Conservation (phyloP, 2,888 invertebrate genomes). For the Eutolmus rufibarbis region DNA sequence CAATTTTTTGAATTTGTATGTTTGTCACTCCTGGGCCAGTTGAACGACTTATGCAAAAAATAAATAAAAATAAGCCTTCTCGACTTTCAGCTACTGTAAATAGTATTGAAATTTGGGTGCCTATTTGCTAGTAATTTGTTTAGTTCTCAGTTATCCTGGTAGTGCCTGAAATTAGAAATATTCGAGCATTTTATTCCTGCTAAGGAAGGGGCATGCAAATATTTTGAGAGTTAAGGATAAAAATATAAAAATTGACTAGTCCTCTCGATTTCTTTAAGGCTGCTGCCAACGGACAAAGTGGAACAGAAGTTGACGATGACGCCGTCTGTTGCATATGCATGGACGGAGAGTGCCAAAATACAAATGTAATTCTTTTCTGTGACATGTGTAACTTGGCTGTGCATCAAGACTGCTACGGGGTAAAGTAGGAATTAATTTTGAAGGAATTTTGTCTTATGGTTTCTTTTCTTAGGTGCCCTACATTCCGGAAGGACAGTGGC, state of each 20-base stretch:
- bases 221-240: neutral
- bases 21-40: no score
- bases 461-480: constrained; percentile 72
- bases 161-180: no score
- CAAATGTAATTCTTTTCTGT: constrained; percentile 98
- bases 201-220: neutral
- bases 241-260: neutral
- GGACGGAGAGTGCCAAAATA: constrained; percentile 98
- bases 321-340: constrained; percentile 99
- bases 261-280: constrained; percentile 59
- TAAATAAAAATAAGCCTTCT: no score
- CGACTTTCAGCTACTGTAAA: no score
- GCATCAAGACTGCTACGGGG: constrained; percentile 98
- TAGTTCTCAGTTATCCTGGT: no score
- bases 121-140: no score
- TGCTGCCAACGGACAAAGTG: constrained; percentile 73
- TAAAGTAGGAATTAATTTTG: constrained; percentile 58
- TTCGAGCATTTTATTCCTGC: neutral
- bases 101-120: no score
- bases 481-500: constrained; percentile 97
- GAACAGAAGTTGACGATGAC: constrained; percentile 92
- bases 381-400: constrained; percentile 99
- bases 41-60: no score
- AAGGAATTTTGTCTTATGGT: neutral
- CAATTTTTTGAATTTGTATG: no score